These are phyloP conservation scores for Chrysopa pallens DNA, from an alignment of 1,140 invertebrate species.

Conservation along the genomic window DNA sequence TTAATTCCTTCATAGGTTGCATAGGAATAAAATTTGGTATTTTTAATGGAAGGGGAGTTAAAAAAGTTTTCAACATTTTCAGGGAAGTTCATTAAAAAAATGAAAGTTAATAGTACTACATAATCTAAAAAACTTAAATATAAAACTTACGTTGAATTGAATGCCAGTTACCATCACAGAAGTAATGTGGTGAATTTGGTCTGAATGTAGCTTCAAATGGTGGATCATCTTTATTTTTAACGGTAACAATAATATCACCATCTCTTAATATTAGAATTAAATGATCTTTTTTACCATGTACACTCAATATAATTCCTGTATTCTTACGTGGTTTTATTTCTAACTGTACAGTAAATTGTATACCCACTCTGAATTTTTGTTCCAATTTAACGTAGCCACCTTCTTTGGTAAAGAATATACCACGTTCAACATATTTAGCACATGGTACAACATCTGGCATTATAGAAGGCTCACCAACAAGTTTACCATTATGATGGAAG, in stretches of 20 bases:
- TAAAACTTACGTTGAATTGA: background rate
- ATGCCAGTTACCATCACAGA: constrained; percentile 93
- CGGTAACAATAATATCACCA: constrained; percentile 60
- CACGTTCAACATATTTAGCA: constrained; percentile 63
- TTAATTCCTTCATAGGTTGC: no score
- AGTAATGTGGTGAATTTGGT: constrained; percentile 44
- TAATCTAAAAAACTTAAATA: constrained; percentile 1
- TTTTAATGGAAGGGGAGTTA: no score
- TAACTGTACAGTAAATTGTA: constrained; percentile 61
- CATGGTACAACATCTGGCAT: constrained; percentile 55
- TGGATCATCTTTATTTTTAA: constrained; percentile 64
- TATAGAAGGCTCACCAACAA: constrained; percentile 33
- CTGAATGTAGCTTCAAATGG: constrained; percentile 55
- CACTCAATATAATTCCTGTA: constrained; percentile 63
- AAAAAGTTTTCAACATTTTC: no score
- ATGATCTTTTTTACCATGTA: constrained; percentile 65
- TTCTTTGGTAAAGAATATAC: constrained; percentile 66
- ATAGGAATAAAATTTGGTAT: no score
- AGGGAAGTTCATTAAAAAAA: no score
- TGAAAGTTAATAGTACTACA: constrained; percentile 9
- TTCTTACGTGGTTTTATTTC: constrained; percentile 75
- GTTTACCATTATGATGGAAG: constrained; percentile 50
- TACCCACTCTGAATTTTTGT: constrained; percentile 47
- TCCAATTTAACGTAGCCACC: constrained; percentile 23
- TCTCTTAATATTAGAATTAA: constrained; percentile 76